Conservation (phyloP, 1,140 invertebrate genomes). For the Schlechtendalia chinensis region DNA sequence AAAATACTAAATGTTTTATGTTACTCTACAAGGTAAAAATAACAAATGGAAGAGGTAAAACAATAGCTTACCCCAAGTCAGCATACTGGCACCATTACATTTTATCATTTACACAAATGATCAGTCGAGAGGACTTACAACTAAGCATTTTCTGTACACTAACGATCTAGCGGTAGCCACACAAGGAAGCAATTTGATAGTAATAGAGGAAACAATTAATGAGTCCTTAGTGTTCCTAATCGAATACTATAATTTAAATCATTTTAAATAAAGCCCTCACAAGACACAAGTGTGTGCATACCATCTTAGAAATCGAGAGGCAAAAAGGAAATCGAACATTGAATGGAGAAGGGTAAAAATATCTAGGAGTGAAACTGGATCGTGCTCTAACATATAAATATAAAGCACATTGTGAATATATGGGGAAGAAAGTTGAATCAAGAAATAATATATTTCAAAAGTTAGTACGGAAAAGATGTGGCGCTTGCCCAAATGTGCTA, state of each 20-base stretch:
- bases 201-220: conserved; percentile 3
- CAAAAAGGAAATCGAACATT: conserved; percentile 58
- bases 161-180: background rate
- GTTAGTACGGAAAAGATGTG: too few species aligned
- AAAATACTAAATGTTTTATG: background rate
- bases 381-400: conserved; percentile 13
- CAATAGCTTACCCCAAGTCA: background rate
- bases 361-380: background rate
- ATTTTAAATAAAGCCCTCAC: conserved; percentile 15
- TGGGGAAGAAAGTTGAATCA: too few species aligned
- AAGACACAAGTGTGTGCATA: conserved; percentile 34
- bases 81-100: background rate
- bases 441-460: too few species aligned
- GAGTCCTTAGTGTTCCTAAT: background rate
- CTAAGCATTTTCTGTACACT: background rate
- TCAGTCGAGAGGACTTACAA: too few species aligned
- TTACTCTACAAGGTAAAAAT: background rate
- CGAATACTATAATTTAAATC: conserved; percentile 28
- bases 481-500: too few species aligned
- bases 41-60: background rate
- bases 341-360: background rate
- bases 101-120: too few species aligned
- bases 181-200: background rate
- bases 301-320: conserved; percentile 55
- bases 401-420: too few species aligned